A percentile compares a stretch with the other conserved stretches of the same genome.
phyloP scores from a whole-genome alignment of 2,888 invertebrate species.

The Lasioglossum calceatum region DNA sequence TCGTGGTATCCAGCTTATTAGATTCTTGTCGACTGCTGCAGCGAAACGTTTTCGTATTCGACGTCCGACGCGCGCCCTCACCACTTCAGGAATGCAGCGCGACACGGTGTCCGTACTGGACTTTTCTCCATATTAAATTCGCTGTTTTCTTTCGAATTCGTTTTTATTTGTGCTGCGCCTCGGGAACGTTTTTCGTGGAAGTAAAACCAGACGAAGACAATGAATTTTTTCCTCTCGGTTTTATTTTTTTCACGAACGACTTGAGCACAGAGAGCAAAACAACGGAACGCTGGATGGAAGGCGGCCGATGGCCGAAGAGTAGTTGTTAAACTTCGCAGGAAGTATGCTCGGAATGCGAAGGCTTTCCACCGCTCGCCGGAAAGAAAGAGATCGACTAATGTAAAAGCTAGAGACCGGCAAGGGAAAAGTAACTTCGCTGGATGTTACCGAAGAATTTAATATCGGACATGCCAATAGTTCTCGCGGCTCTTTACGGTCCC shows the following conservation, averaged over 20 bases:
- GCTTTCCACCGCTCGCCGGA: constrained; percentile 32
- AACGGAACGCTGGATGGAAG: constrained; percentile 16
- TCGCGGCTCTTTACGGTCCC: neutral
- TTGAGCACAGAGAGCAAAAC: neutral
- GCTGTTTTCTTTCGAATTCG: neutral
- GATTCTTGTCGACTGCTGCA: constrained; percentile 48
- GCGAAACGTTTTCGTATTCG: constrained; percentile 41
- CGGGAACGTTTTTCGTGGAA: neutral
- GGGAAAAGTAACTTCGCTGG: neutral
- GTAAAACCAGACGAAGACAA: neutral
- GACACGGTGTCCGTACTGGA: neutral
- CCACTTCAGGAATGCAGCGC: neutral
- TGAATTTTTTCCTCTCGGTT: neutral
- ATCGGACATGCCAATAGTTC: constrained; percentile 21
- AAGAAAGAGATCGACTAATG: constrained; percentile 1
- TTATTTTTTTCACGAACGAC: neutral
- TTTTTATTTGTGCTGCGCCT: neutral
- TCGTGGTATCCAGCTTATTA: constrained; percentile 66
- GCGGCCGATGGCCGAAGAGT: neutral
- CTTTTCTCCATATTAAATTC: constrained; percentile 26
- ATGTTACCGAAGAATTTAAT: constrained; percentile 34
- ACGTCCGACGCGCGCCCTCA: neutral
- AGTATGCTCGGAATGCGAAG: constrained; percentile 41
- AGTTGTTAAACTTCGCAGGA: constrained; percentile 34
- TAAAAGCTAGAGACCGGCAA: neutral